These are phyloP conservation scores for Balaeniceps rex DNA, from an alignment of 2,113 vertebrate genomes.

Conservation along the genomic window DNA sequence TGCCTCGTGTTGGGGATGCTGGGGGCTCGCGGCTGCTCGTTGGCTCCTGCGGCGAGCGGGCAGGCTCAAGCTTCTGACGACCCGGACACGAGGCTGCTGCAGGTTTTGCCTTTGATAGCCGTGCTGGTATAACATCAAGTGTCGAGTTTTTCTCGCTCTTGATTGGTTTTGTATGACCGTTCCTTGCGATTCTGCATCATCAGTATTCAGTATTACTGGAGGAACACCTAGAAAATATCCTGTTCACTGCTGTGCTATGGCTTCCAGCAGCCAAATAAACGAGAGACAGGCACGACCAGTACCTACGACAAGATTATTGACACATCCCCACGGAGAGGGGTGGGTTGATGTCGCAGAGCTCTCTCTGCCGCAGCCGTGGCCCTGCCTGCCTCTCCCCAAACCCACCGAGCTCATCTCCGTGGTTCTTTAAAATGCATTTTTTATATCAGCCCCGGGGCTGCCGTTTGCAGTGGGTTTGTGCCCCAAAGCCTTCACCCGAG, in stretches of 20 bases:
- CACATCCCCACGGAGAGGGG: not conserved
- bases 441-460: not conserved
- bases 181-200: not conserved
- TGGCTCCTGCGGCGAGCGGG: not conserved
- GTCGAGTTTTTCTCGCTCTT: not conserved
- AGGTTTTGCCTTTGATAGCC: not conserved
- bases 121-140: not conserved
- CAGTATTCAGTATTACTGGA: not conserved
- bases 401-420: not conserved
- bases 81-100: not conserved
- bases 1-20: accelerated
- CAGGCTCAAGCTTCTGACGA: accelerated
- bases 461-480: not conserved
- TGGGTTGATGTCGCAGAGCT: not conserved
- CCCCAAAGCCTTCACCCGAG: not conserved
- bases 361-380: accelerated
- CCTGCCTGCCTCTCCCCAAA: not conserved
- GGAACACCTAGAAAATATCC: not conserved
- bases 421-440: not conserved
- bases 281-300: not conserved
- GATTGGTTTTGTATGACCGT: not conserved
- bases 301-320: not conserved
- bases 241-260: not conserved
- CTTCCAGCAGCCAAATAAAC: not conserved
- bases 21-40: not conserved